Base-by-base conservation (phyloP, 1,140 invertebrate species). In the Pollicipes pollicipes region DNA sequence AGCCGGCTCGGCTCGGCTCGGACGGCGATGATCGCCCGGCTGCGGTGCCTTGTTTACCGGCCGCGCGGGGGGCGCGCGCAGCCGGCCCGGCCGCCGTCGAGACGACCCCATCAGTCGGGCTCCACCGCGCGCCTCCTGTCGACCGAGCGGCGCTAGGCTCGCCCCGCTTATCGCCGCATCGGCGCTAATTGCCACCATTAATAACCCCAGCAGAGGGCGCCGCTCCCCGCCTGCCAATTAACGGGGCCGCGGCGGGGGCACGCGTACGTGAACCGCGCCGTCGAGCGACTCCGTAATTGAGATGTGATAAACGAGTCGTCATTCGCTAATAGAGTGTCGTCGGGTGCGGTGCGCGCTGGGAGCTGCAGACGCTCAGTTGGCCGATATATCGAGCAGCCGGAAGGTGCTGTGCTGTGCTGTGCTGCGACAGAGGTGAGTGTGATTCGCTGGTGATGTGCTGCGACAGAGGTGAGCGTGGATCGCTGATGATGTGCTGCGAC, bases 281-380 rank as follows among this genome's bases (percentile, higher is more conserved):
- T 21, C 45, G 45, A 21, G 13, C 45, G 45, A 6, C 45, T 10
- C 45, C 45, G 45, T 58, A 58, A 58, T 58, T 58, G 45, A 58
- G 45, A 58, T 58, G 45, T 58, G 45, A 58, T 58, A 58, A 58
- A 58, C 45, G 45, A 58, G 45, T 58, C 6, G 45, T 58, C 45
- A 58, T 58, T 58, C 45, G 45, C 45, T 58, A 58, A 58, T 58
- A 58, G 45, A 58, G 45, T 58, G 45, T 58, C 45, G 45, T 58
- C 45, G 45, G 45, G 2, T 10, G 45, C 45, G 45, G 45, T 58
- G 13, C 13, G 45, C 17, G 45, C 45, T 10, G 13, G 6, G 45
- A 6, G 32, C 32, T 35, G 45, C 45, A 2, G 45, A 21, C n/a
- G n/a, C n/a, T n/a, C n/a, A n/a, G n/a, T n/a, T n/a, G n/a, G n/a